Evolutionary conservation across 2,888 invertebrate species (phyloP), one percentile per base, ranked within the genome.

Genomic region (Galerucella calmariensis): DNA sequence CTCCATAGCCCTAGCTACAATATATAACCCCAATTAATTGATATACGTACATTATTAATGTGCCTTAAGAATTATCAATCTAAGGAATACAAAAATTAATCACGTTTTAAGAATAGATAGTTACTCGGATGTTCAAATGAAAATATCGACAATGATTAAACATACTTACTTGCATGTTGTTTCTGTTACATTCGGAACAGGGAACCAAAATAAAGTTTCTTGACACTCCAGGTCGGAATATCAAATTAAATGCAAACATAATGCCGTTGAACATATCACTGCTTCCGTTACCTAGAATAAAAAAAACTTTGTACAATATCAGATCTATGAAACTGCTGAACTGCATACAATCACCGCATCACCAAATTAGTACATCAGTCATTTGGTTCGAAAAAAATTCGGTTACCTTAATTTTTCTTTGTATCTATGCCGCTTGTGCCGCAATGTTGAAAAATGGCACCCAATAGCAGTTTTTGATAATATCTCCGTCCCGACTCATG

Each of bases 191-290:
- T 69, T 90, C 90, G 12, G 93, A 91, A 87, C 97, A 97, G 0
- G 95, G 94, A 83, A 97, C 85, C 59, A 97, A 88, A 75, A 97
- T 89, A 78, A 97, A 92, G 3, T 93, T 94, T 84, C 95, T 94
- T 0, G 96, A 93, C 35, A 94, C 95, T 0, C 94, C 97, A 1
- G 95, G 91, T 48, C 97, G 91, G 90, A 94, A 96, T 74, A 93
- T 91, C 65, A 96, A 88, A 75, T 90, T 89, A 0, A 93, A 91
- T 16, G 95, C 94, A 83, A 91, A 92, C 66, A 92, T 91, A 14
- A 96, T 90, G 10, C 95, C 96, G 48, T 90, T 91, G 85, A 95
- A 94, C 80, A 95, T 92, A 84, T 95, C 95, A 59, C 89, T 88
- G 82, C 88, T 91, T 51, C 91, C 91, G 79, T 89, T 86, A 68